Conservation (phyloP, 2,113 vertebrate species). For the Peromyscus leucopus region DNA sequence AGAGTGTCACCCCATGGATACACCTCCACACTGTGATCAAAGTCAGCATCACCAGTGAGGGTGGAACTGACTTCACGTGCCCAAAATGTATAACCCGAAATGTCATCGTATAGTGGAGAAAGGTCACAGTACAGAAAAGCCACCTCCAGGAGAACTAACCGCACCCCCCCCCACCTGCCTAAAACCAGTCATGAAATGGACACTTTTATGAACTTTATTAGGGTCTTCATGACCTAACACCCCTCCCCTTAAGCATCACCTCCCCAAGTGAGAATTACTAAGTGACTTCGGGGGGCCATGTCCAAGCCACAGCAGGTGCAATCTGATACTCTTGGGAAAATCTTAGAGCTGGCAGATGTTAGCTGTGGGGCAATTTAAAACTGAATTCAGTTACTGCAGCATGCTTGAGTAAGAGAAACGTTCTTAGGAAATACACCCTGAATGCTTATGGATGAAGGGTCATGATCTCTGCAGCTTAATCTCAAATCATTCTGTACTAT, state of each 20-base stretch:
- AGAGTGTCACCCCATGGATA: not conserved
- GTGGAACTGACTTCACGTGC: not conserved
- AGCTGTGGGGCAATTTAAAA: not conserved
- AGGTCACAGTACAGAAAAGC: not conserved
- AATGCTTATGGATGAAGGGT: not conserved
- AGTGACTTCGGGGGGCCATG: not conserved
- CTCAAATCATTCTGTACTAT: not conserved
- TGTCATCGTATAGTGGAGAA: not conserved
- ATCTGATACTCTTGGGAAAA: not conserved
- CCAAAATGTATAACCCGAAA: not conserved
- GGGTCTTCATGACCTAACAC: not conserved
- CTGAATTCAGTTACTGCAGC: not conserved
- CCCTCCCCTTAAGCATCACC: no score
- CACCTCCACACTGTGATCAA: not conserved
- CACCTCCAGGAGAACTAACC: not conserved
- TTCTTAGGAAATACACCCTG: slow-evolving; percentile 34
- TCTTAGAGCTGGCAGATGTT: not conserved
- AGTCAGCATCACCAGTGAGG: not conserved
- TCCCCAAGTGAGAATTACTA: not conserved
- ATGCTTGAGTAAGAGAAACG: not conserved
- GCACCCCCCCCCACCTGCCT: not conserved
- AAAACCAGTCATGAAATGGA: not conserved
- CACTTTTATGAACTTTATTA: not conserved
- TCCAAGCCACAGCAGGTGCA: not conserved
- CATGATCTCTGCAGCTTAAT: not conserved